phyloP scores from a whole-genome alignment of 2,113 vertebrate genomes.

The Alethe castanea region DNA sequence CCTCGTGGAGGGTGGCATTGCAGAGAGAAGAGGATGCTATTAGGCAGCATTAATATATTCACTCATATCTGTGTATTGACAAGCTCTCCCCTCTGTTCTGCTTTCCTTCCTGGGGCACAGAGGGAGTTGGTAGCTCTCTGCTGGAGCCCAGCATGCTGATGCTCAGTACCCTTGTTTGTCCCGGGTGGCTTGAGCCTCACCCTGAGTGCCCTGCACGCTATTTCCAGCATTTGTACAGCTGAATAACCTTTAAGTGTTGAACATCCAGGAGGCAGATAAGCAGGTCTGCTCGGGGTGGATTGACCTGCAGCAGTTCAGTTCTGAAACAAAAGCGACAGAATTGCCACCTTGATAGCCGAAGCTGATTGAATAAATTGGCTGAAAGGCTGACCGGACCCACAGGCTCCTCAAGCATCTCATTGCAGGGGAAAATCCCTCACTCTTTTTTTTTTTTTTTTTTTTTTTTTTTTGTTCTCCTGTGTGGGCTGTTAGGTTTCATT shows the following conservation, averaged over 20 bases:
- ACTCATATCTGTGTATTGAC: background rate
- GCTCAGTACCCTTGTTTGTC: slow-evolving; percentile 54
- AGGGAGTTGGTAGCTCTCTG: background rate
- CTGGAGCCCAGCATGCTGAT: background rate
- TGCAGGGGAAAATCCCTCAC: background rate
- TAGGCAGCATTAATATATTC: background rate
- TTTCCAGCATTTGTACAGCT: slow-evolving; percentile 33
- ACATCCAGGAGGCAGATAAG: slow-evolving; percentile 27
- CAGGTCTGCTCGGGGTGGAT: slow-evolving; percentile 29
- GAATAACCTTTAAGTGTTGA: slow-evolving; percentile 26
- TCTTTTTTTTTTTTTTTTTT: background rate
- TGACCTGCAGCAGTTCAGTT: background rate
- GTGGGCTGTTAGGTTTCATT: slow-evolving; percentile 13
- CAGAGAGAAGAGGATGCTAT: background rate
- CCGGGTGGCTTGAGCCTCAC: slow-evolving; percentile 19
- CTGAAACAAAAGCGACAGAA: background rate
- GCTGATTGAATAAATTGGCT: slow-evolving; percentile 64
- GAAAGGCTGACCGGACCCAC: background rate
- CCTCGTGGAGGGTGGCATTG: background rate
- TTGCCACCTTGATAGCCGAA: slow-evolving; percentile 44
- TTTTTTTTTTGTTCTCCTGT: background rate
- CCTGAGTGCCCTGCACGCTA: background rate
- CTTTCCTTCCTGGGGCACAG: background rate
- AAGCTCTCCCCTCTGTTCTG: background rate
- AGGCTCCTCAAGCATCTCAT: background rate